Percentiles rank a stretch among this genome's conserved stretches.
Conservation (phyloP, 2,888 invertebrate genomes). For the Synanthedon myopaeformis region DNA sequence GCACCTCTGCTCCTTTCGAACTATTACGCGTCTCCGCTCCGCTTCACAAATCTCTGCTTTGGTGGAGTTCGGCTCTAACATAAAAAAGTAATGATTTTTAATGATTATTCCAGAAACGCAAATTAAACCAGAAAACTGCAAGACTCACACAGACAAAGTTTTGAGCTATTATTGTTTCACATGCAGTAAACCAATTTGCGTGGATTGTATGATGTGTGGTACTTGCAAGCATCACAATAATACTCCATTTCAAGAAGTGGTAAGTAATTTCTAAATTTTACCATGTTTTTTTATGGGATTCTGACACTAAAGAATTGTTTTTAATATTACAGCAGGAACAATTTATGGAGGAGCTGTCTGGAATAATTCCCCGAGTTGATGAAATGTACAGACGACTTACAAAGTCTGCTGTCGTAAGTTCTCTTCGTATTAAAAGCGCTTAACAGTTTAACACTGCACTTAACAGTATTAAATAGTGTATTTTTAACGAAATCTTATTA, state of each 20-base stretch:
- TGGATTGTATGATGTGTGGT: conserved; percentile 56
- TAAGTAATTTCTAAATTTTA: conserved; percentile 19
- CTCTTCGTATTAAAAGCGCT: too few species aligned
- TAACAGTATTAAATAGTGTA: neutral
- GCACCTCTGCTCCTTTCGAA: too few species aligned
- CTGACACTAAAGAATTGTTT: neutral
- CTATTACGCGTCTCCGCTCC: too few species aligned
- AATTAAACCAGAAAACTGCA: conserved; percentile 26
- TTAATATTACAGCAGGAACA: conserved; percentile 39
- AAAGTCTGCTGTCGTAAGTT: conserved; percentile 56
- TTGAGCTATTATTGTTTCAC: conserved; percentile 54
- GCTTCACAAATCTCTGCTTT: too few species aligned
- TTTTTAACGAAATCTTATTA: neutral
- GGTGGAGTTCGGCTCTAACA: too few species aligned
- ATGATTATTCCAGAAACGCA: conserved; percentile 19
- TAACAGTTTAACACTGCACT: too few species aligned
- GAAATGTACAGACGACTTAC: conserved; percentile 49
- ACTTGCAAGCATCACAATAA: conserved; percentile 55
- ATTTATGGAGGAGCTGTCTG: conserved; percentile 32
- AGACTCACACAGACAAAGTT: conserved; percentile 35
- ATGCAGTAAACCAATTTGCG: conserved; percentile 46
- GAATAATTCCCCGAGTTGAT: conserved; percentile 42
- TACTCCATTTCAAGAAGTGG: conserved; percentile 44
- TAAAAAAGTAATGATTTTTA: neutral
- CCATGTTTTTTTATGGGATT: neutral